These are phyloP conservation scores for Caenorhabditis imperialis DNA, from an alignment of 2,888 invertebrate species.

Conservation along the genomic window DNA sequence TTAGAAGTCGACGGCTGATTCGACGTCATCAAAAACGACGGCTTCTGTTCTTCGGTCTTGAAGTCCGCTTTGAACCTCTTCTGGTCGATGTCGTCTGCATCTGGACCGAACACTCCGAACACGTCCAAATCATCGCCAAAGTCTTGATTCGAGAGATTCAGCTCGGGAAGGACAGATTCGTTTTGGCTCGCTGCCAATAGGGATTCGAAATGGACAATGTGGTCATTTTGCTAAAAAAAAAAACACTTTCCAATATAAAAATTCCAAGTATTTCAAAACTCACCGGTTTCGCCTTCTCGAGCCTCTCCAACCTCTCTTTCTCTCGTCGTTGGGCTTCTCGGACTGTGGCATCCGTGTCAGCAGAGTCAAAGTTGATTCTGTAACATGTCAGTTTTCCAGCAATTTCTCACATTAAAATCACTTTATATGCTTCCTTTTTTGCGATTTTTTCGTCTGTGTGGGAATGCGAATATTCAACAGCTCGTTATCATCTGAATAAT, in stretches of 20 bases:
- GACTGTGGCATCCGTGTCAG: slow-evolving; percentile 28
- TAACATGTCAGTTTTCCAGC: neutral
- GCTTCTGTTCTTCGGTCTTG: slow-evolving; percentile 1
- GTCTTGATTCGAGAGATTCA: slow-evolving; percentile 36
- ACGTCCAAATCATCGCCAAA: slow-evolving; percentile 15
- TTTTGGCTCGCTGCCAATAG: slow-evolving; percentile 21
- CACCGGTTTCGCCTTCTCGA: slow-evolving; percentile 54
- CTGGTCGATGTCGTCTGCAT: slow-evolving; percentile 21
- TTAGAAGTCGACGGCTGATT: slow-evolving; percentile 33
- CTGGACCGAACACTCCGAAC: slow-evolving; percentile 23
- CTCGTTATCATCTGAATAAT: slow-evolving; percentile 18
- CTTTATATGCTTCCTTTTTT: slow-evolving; percentile 60
- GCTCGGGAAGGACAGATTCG: slow-evolving; percentile 39
- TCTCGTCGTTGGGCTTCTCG: slow-evolving; percentile 64
- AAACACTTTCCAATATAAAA: neutral
- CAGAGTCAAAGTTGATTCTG: slow-evolving; percentile 57
- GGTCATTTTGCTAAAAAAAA: slow-evolving; percentile 40
- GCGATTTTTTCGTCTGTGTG: slow-evolving; percentile 53
- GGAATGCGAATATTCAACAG: slow-evolving; percentile 55
- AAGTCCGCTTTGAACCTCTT: slow-evolving; percentile 10
- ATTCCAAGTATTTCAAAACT: neutral
- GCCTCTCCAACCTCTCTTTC: slow-evolving; percentile 66
- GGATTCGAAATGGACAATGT: slow-evolving; percentile 57
- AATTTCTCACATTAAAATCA: slow-evolving; percentile 6
- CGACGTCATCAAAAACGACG: neutral